Percentiles rank a stretch among this genome's conserved stretches.
Evolutionary conservation across 2,888 invertebrate genomes (phyloP).

Genomic region (Mongoloraphidia duomilia): DNA sequence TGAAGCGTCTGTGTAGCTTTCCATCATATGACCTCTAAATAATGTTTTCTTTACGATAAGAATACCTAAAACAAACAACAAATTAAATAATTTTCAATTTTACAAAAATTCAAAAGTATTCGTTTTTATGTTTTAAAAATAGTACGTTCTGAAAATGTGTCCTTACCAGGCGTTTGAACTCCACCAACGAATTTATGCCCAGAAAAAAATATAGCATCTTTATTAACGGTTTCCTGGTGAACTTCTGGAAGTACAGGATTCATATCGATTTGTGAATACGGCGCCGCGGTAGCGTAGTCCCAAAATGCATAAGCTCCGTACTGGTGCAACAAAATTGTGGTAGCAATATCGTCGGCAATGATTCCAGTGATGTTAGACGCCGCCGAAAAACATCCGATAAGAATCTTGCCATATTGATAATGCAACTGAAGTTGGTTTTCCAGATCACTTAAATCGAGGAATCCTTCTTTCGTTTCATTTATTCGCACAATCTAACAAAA

Average conservation of each 20-base stretch:
- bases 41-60: conserved; percentile 46
- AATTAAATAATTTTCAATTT: background rate
- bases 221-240: conserved; percentile 56
- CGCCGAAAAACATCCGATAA: conserved; percentile 77
- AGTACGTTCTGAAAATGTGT: background rate
- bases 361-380: conserved; percentile 83
- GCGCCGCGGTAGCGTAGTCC: conserved; percentile 80
- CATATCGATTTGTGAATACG: conserved; percentile 68
- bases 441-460: conserved; percentile 62
- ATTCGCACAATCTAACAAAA: conserved; percentile 57
- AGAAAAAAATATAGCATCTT: conserved; percentile 81
- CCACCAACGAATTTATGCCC: conserved; percentile 86
- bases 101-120: too few species aligned
- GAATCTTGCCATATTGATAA: conserved; percentile 42
- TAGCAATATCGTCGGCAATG: conserved; percentile 67
- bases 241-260: conserved; percentile 62
- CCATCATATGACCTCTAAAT: conserved; percentile 34
- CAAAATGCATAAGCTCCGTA: conserved; percentile 76
- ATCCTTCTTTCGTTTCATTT: conserved; percentile 63
- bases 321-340: conserved; percentile 66
- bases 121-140: background rate
- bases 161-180: conserved; percentile 62
- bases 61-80: conserved; percentile 32
- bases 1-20: conserved; percentile 37
- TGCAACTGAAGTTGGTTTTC: conserved; percentile 53